Conservation (phyloP, 2,797 vertebrate genomes). For the Phrynocephalus forsythii region DNA sequence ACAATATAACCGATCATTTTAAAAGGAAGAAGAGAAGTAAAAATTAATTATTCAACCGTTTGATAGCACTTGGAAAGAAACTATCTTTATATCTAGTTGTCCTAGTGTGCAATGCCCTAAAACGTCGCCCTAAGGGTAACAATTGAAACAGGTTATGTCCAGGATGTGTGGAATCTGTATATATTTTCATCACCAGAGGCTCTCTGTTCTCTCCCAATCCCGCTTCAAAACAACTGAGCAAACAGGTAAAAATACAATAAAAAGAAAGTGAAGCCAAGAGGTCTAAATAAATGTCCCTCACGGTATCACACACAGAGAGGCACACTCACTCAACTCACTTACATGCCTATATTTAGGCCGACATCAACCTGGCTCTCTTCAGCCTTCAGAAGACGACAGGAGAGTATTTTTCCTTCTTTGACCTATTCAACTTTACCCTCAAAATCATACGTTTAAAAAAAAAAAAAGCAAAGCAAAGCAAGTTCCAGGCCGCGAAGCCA, state of each 20-base stretch:
- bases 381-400: slow-evolving; percentile 65
- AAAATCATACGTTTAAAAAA: slow-evolving; percentile 66
- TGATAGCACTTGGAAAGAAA: too few relatives aligned
- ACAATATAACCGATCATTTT: too few relatives aligned
- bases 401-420: slow-evolving; percentile 72
- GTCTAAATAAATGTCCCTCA: slow-evolving; percentile 52
- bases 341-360: background rate
- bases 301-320: background rate
- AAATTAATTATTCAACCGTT: too few relatives aligned
- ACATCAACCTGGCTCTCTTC: slow-evolving; percentile 68
- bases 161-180: too few relatives aligned
- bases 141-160: too few relatives aligned
- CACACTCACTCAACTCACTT: background rate
- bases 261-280: background rate
- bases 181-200: too few relatives aligned
- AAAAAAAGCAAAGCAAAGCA: background rate
- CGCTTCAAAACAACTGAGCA: background rate
- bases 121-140: too few relatives aligned
- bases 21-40: too few relatives aligned
- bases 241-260: background rate
- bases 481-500: slow-evolving; percentile 37
- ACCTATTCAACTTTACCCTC: slow-evolving; percentile 77
- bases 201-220: background rate
- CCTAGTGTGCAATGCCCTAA: too few relatives aligned
- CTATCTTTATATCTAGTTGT: too few relatives aligned